These are phyloP conservation scores for Oreochromis aureus DNA, from an alignment of 2,113 vertebrate genomes.

Conservation along the genomic window DNA sequence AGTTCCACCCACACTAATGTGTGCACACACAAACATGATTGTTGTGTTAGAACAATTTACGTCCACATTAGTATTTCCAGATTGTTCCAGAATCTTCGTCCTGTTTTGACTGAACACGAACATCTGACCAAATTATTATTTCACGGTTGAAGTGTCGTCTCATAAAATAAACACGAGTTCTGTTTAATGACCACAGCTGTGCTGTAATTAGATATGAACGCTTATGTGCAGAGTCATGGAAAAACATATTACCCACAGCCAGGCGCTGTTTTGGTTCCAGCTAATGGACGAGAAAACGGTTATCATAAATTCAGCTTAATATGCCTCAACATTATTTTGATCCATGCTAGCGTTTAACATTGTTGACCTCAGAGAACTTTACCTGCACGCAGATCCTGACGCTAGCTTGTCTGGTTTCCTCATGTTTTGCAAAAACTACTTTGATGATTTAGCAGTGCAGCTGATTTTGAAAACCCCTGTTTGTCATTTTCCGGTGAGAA, in stretches of 20 bases:
- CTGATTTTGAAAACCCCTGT: not conserved
- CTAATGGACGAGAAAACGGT: not conserved
- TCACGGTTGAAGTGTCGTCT: not conserved
- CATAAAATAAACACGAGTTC: not conserved
- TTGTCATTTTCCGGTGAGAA: not conserved
- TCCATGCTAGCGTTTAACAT: fast-evolving
- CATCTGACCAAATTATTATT: not conserved
- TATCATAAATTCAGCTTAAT: not conserved
- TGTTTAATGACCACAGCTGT: not conserved
- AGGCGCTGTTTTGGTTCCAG: not conserved
- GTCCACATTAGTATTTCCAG: not conserved
- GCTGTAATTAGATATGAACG: not conserved
- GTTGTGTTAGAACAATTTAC: not conserved
- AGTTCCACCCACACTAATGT: not conserved
- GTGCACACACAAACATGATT: not conserved
- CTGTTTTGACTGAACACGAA: not conserved
- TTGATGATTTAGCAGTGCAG: not conserved
- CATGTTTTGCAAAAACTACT: not conserved
- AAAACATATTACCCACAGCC: not conserved
- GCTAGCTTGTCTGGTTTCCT: not conserved
- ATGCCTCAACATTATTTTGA: fast-evolving
- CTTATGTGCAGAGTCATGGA: not conserved
- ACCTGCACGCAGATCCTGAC: not conserved
- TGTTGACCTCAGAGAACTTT: not conserved
- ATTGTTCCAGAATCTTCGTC: not conserved